Evolutionary conservation across 2,113 vertebrate genomes (phyloP).

Genomic region (Psophia crepitans): DNA sequence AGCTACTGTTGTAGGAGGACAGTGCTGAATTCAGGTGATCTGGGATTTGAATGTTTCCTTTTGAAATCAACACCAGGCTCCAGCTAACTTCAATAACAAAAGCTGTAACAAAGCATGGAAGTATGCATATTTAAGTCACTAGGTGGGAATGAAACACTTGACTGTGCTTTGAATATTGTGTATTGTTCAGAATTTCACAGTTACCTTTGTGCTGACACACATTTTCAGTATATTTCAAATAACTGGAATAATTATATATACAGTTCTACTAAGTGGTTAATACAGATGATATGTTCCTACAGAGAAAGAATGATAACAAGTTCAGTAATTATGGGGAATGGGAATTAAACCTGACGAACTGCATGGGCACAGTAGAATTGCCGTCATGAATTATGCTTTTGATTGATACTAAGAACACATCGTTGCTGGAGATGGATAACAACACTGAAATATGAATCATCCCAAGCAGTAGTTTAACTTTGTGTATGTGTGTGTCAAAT

Average conservation of each 20-base stretch:
- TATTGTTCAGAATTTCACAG: neutral
- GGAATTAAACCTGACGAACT: neutral
- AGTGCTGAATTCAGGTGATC: neutral
- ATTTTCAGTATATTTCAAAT: neutral
- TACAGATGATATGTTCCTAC: neutral
- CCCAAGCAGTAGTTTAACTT: neutral
- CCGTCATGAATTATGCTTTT: conserved; percentile 9
- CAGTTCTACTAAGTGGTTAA: neutral
- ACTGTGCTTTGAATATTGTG: neutral
- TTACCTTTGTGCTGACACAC: neutral
- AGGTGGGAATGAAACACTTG: neutral
- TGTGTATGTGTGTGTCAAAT: neutral
- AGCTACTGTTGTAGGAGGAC: neutral
- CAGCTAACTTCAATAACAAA: neutral
- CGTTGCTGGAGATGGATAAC: neutral
- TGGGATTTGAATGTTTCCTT: neutral
- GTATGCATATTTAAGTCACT: neutral
- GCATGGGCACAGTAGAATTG: neutral
- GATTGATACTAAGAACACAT: conserved; percentile 1
- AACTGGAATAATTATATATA: neutral
- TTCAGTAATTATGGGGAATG: neutral
- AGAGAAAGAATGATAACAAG: neutral
- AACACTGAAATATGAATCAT: neutral
- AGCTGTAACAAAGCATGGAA: neutral
- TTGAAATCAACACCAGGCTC: neutral